Conservation (phyloP, 2,113 vertebrate species). For the Archilochus colubris region DNA sequence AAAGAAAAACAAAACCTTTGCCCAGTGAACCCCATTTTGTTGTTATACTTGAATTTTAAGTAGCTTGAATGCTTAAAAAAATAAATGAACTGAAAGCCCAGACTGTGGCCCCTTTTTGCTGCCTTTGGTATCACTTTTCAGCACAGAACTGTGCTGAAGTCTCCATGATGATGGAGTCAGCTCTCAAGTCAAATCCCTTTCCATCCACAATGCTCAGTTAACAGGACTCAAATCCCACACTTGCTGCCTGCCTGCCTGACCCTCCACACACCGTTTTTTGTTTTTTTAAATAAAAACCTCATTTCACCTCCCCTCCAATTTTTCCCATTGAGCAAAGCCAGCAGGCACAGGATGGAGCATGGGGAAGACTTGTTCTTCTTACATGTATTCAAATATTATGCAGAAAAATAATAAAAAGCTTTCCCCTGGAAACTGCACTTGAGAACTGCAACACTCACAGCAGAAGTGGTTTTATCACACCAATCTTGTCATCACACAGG, state of each 20-base stretch:
- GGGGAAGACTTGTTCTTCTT: not conserved
- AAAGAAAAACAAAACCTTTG: not conserved
- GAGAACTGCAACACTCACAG: not conserved
- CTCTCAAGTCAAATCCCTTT: not conserved
- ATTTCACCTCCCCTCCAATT: not conserved
- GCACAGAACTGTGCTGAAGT: not conserved
- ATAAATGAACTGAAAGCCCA: fast-evolving
- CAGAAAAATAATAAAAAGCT: not conserved
- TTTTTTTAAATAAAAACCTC: not conserved
- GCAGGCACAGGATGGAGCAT: not conserved
- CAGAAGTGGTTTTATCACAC: not conserved
- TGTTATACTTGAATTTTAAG: not conserved
- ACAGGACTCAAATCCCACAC: not conserved
- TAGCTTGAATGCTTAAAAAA: not conserved
- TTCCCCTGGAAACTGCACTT: not conserved
- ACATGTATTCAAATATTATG: not conserved
- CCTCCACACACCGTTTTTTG: fast-evolving
- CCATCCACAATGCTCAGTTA: not conserved
- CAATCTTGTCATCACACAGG: not conserved
- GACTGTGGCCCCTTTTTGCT: not conserved
- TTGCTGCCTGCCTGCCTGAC: no score
- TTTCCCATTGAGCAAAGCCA: not conserved
- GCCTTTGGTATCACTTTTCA: not conserved
- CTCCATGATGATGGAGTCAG: no score
- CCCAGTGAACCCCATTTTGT: not conserved